These are phyloP conservation scores for Spisula subtruncata DNA, from an alignment of 2,888 invertebrate genomes.

Conservation along the genomic window DNA sequence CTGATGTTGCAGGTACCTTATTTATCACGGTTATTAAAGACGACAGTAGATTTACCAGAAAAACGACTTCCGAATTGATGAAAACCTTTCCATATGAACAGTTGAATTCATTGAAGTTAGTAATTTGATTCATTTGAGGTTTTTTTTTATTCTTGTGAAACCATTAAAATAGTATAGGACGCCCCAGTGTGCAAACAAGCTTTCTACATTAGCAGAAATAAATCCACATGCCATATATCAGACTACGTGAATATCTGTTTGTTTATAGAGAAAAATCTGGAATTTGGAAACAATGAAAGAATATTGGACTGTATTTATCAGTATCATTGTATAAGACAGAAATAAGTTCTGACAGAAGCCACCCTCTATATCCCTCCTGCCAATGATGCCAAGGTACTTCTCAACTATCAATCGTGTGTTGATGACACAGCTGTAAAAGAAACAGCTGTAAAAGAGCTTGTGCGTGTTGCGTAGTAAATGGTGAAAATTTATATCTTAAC, in stretches of 20 bases:
- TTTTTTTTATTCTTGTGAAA: not conserved
- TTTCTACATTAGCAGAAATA: not conserved
- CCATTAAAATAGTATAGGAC: not conserved
- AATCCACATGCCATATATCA: not conserved
- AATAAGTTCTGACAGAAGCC: constrained; percentile 12
- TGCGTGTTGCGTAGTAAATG: too few relatives aligned
- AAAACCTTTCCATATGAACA: not conserved
- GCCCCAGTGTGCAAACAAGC: not conserved
- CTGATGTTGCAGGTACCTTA: not conserved
- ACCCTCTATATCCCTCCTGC: constrained; percentile 5
- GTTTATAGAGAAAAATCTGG: not conserved
- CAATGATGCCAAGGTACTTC: not conserved
- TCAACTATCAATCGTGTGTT: too few relatives aligned
- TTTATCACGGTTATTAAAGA: not conserved
- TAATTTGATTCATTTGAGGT: too few relatives aligned
- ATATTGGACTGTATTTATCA: not conserved
- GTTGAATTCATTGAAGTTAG: too few relatives aligned
- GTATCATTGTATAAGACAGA: not conserved
- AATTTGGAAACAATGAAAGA: not conserved
- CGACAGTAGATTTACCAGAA: not conserved
- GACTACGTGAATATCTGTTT: not conserved
- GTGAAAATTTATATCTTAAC: too few relatives aligned
- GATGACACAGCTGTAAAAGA: too few relatives aligned
- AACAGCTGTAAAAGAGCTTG: too few relatives aligned
- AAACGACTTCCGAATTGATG: not conserved